phyloP scores from a whole-genome alignment of 1,140 invertebrate species.

The Lucilia sericata region DNA sequence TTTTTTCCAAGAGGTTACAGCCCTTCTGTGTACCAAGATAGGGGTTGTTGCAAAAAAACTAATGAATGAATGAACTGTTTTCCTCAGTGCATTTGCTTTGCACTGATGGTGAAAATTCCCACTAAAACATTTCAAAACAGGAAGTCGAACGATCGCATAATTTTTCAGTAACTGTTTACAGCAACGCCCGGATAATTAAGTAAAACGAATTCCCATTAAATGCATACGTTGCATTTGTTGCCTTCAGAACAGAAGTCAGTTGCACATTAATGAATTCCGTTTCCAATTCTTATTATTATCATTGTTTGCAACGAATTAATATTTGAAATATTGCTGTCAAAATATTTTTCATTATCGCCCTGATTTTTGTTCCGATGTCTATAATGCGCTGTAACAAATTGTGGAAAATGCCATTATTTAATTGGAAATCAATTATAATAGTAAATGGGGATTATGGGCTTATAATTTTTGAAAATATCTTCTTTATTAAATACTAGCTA shows the following conservation, averaged over 20 bases:
- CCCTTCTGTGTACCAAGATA: not conserved
- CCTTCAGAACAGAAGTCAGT: not conserved
- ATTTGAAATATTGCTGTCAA: conserved; percentile 41
- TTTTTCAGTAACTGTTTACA: not conserved
- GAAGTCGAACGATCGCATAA: not conserved
- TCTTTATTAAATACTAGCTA: no score
- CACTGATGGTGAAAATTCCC: conserved; percentile 16
- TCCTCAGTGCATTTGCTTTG: not conserved
- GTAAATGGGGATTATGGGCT: not conserved
- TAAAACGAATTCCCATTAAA: conserved; percentile 31
- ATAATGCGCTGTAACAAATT: conserved; percentile 22
- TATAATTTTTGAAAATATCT: not conserved
- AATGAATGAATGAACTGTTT: not conserved
- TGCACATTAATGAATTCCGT: conserved; percentile 8
- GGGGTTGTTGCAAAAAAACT: conserved; percentile 11
- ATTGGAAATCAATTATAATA: conserved; percentile 12
- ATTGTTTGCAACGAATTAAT: not conserved
- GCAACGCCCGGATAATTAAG: conserved; percentile 36
- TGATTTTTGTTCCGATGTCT: not conserved
- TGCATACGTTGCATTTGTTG: not conserved
- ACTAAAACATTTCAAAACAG: not conserved
- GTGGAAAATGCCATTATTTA: conserved; percentile 29
- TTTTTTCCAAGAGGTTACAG: not conserved
- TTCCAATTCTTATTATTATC: conserved; percentile 8
- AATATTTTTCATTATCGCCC: conserved; percentile 36